A percentile compares a stretch with the other conserved stretches of the same genome.
phyloP scores from a whole-genome alignment of 2,888 invertebrate species.

The Rotaria magnacalcarata region DNA sequence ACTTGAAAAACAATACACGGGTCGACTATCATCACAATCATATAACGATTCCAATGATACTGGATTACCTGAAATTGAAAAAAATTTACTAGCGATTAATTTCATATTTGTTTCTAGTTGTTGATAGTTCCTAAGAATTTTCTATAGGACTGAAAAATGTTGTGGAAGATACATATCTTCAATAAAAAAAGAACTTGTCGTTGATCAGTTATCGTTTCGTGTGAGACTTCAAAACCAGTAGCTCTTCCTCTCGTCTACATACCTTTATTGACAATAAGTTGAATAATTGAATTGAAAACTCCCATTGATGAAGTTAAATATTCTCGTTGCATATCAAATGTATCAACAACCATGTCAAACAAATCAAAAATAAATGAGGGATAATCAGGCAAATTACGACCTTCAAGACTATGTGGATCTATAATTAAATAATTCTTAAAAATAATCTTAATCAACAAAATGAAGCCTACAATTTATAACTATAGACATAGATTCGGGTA shows the following conservation, averaged over 20 bases:
- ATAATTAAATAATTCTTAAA: too few species aligned
- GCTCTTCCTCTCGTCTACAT: neutral
- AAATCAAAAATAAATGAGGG: neutral
- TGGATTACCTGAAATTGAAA: neutral
- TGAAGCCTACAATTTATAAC: neutral
- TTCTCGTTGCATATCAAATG: neutral
- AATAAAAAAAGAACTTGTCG: too few species aligned
- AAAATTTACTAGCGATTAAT: too few species aligned
- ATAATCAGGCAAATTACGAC: slow-evolving; percentile 14
- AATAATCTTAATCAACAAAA: too few species aligned
- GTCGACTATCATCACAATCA: neutral
- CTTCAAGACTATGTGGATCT: neutral
- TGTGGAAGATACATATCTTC: too few species aligned
- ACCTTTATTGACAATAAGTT: slow-evolving; percentile 1
- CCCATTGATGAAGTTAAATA: neutral
- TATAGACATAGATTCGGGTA: neutral
- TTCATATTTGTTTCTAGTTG: too few species aligned
- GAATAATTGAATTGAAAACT: neutral
- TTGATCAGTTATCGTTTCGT: too few species aligned
- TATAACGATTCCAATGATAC: neutral
- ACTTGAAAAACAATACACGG: neutral
- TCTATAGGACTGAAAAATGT: too few species aligned
- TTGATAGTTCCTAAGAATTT: too few species aligned
- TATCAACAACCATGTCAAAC: neutral
- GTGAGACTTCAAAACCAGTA: too few species aligned